Conservation (phyloP, 1,140 invertebrate genomes). For the Platyscapa corneri region DNA sequence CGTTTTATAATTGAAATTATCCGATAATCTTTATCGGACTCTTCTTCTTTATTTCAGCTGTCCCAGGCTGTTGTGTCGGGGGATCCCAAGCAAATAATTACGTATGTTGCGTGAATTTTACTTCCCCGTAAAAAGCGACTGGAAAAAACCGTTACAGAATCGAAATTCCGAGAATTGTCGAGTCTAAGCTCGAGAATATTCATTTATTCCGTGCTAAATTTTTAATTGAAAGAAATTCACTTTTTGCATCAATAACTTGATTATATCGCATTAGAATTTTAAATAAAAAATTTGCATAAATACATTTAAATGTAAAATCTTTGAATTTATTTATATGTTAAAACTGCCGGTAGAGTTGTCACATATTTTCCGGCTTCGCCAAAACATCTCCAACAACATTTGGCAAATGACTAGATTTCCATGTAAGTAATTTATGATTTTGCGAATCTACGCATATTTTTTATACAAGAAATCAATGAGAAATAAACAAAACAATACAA, state of each 20-base stretch:
- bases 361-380: background rate
- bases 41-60: background rate
- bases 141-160: background rate
- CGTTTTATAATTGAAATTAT: slow-evolving; percentile 30
- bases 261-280: background rate
- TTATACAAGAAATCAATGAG: too few species aligned
- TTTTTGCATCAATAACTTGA: background rate
- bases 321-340: background rate
- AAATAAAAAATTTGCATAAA: background rate
- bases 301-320: background rate
- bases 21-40: background rate
- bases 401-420: background rate
- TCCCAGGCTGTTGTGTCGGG: background rate
- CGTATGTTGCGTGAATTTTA: background rate
- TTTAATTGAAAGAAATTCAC: background rate
- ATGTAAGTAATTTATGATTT: background rate
- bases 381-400: background rate
- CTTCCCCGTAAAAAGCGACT: background rate
- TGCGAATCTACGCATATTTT: background rate
- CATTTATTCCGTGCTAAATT: background rate
- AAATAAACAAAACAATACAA: too few species aligned
- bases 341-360: background rate
- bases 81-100: background rate
- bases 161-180: background rate
- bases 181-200: background rate